Conservation (phyloP, 2,888 invertebrate genomes). For the Caenorhabditis virilis region DNA sequence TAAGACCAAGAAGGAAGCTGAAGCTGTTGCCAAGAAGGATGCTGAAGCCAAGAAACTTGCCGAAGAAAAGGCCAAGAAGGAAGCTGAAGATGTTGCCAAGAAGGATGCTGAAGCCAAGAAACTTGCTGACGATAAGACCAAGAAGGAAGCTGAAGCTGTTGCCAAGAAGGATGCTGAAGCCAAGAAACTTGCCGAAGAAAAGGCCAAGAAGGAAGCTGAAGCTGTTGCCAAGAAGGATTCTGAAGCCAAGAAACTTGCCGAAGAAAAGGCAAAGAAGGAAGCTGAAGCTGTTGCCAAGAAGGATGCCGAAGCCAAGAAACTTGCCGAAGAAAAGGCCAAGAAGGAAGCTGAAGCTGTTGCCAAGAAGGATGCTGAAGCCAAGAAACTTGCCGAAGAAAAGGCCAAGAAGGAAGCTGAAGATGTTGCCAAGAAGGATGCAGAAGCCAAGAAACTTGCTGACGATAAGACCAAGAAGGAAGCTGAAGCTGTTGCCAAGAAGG, state of each 20-base stretch:
- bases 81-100: slow-evolving; percentile 8
- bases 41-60: slow-evolving; percentile 9
- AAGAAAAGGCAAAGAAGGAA: not conserved
- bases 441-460: slow-evolving; percentile 2
- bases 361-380: not conserved
- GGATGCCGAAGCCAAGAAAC: not conserved
- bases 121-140: slow-evolving; percentile 5
- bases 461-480: not conserved
- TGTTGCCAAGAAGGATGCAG: slow-evolving; percentile 1
- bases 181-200: not conserved
- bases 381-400: not conserved
- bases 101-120: slow-evolving; percentile 20
- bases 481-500: not conserved
- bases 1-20: not conserved
- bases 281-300: not conserved
- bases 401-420: not conserved
- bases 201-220: not conserved
- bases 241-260: not conserved
- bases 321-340: not conserved
- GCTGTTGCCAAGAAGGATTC: not conserved
- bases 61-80: slow-evolving; percentile 10
- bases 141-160: not conserved
- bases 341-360: slow-evolving; percentile 2
- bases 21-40: slow-evolving; percentile 7
- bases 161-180: too few relatives aligned